A percentile compares a stretch with the other conserved stretches of the same genome.
These are phyloP conservation scores for Oxyscelio sp. DNA, from an alignment of 2,888 invertebrate species.

Conservation along the genomic window DNA sequence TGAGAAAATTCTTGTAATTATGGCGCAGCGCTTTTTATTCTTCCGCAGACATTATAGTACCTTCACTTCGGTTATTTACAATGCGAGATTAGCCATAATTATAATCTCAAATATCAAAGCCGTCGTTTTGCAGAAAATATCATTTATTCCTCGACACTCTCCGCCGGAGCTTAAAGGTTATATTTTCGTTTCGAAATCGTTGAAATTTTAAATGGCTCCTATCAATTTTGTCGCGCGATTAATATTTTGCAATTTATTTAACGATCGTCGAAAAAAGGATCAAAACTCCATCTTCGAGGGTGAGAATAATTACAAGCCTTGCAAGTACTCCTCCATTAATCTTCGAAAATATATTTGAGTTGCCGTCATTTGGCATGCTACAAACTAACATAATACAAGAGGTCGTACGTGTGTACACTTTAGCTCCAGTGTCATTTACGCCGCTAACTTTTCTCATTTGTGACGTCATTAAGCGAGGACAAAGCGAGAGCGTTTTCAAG, in stretches of 20 bases:
- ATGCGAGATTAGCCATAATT: conserved; percentile 20
- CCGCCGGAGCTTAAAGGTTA: conserved; percentile 22
- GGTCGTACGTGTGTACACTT: conserved; percentile 54
- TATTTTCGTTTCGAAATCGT: neutral
- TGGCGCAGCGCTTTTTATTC: neutral
- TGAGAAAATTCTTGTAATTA: conserved; percentile 15
- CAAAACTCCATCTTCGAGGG: no score
- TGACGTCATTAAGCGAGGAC: conserved; percentile 69
- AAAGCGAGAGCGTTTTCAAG: conserved; percentile 54
- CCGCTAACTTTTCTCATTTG: conserved; percentile 69
- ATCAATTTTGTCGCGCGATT: no score
- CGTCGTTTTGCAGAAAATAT: conserved; percentile 5
- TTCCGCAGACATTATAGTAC: neutral
- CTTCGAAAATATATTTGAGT: conserved; percentile 52
- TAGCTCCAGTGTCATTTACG: conserved; percentile 59
- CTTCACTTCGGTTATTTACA: conserved; percentile 25
- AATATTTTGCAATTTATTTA: no score
- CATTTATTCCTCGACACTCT: conserved; percentile 17
- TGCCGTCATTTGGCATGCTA: conserved; percentile 37
- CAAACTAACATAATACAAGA: conserved; percentile 53
- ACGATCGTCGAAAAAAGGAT: no score
- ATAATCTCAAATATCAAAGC: conserved; percentile 46
- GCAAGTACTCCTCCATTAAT: conserved; percentile 45
- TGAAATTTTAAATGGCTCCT: neutral
- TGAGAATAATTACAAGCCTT: conserved; percentile 45